A percentile compares a stretch with the other conserved stretches of the same genome.
These are phyloP conservation scores for Rhinella marina DNA, from an alignment of 2,797 vertebrate genomes.

Conservation along the genomic window DNA sequence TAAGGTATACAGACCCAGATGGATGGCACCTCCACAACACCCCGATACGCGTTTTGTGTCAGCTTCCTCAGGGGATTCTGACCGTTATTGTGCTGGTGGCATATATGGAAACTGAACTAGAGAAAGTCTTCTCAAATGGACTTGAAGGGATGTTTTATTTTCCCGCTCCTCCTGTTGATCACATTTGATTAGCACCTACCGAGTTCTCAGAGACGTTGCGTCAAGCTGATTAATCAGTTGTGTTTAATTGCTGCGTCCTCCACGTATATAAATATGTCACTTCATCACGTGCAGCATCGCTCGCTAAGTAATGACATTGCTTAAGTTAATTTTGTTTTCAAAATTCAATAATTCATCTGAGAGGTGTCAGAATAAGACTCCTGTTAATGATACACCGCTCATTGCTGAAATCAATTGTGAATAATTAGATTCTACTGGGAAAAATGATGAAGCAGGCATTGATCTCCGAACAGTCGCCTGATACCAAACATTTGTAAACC, in stretches of 20 bases:
- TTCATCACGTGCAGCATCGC: slow-evolving; percentile 69
- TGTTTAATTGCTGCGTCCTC: slow-evolving; percentile 67
- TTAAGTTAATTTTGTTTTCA: slow-evolving; percentile 82
- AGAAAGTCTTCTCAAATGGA: not conserved
- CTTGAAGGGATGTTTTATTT: too few species aligned
- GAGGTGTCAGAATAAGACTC: slow-evolving; percentile 77
- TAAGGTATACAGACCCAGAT: too few species aligned
- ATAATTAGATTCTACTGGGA: slow-evolving; percentile 82
- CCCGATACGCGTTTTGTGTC: too few species aligned
- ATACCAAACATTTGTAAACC: slow-evolving; percentile 78
- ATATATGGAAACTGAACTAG: too few species aligned
- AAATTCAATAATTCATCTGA: slow-evolving; percentile 83
- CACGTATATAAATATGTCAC: slow-evolving; percentile 73
- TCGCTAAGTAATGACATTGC: slow-evolving; percentile 76
- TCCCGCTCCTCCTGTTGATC: not conserved
- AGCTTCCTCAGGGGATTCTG: too few species aligned
- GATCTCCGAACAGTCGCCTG: slow-evolving; percentile 81
- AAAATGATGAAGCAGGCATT: slow-evolving; percentile 83
- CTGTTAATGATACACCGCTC: slow-evolving; percentile 82
- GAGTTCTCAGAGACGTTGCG: not conserved
- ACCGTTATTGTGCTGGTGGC: too few species aligned
- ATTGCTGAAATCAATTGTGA: slow-evolving; percentile 81
- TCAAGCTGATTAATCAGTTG: slow-evolving; percentile 4
- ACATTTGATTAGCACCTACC: not conserved
- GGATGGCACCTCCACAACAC: too few species aligned